Percentiles rank a stretch among this genome's conserved stretches.
phyloP scores from a whole-genome alignment of 92 coral and sea anemone genomes.

The Montipora capitata region DNA sequence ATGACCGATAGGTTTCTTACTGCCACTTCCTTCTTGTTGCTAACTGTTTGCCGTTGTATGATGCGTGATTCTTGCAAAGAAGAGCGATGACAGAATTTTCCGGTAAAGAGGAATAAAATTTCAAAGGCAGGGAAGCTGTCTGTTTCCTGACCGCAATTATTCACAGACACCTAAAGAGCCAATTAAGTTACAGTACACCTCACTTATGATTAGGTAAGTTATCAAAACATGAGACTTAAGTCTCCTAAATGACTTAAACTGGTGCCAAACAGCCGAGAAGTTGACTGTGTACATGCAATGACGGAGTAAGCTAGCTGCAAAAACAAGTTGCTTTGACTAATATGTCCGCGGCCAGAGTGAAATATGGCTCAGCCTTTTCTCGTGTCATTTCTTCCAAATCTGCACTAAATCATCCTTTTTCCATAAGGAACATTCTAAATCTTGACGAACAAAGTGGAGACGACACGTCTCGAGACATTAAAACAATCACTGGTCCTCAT shows the following conservation, averaged over 20 bases:
- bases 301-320: conserved; percentile 17
- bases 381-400: conserved; percentile 68
- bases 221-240: conserved; percentile 73
- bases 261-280: conserved; percentile 82
- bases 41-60: background rate
- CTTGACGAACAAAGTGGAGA: conserved; percentile 49
- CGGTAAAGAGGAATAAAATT: conserved; percentile 25
- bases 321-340: conserved; percentile 3
- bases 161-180: conserved; percentile 41
- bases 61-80: conserved; percentile 6
- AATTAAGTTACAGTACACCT: conserved; percentile 62
- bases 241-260: conserved; percentile 61
- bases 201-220: conserved; percentile 50
- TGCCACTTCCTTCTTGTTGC: background rate
- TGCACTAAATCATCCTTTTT: conserved; percentile 77
- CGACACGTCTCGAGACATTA: conserved; percentile 14
- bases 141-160: conserved; percentile 65
- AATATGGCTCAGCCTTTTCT: conserved; percentile 78
- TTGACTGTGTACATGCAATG: conserved; percentile 40
- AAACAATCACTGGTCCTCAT: conserved; percentile 21
- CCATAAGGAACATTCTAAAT: conserved; percentile 74
- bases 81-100: conserved; percentile 36
- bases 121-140: conserved; percentile 55
- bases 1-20: background rate
- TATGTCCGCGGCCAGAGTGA: conserved; percentile 69